These are phyloP conservation scores for Sphecodes monilicornis DNA, from an alignment of 2,888 invertebrate species.

Conservation along the genomic window DNA sequence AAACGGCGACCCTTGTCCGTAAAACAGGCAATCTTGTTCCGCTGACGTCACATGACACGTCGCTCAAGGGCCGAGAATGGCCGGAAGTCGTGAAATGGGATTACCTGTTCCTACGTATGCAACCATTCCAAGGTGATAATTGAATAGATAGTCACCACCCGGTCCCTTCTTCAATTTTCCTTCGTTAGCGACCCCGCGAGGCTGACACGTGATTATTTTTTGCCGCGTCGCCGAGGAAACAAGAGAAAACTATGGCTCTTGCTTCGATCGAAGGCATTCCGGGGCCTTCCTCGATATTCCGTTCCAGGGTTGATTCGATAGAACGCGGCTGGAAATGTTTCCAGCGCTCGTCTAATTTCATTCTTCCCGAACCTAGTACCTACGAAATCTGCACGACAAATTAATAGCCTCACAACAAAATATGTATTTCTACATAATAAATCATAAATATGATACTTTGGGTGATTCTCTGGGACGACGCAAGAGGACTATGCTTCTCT, in stretches of 20 bases:
- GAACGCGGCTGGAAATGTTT: constrained; percentile 2
- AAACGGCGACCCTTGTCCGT: constrained; percentile 67
- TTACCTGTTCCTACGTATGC: constrained; percentile 78
- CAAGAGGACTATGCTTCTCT: no score
- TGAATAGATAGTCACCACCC: constrained; percentile 82
- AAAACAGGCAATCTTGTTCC: constrained; percentile 70
- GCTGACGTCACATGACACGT: constrained; percentile 83
- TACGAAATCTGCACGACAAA: background rate
- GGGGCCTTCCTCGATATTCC: background rate
- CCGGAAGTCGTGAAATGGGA: constrained; percentile 84
- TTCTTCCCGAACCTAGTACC: background rate
- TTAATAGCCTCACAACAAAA: background rate
- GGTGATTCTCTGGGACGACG: no score
- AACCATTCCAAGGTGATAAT: constrained; percentile 81
- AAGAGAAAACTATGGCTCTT: constrained; percentile 21
- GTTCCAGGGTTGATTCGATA: background rate
- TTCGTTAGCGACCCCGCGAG: constrained; percentile 60
- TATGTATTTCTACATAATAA: background rate
- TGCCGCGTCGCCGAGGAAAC: constrained; percentile 6
- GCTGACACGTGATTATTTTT: background rate
- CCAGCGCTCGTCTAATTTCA: constrained; percentile 8
- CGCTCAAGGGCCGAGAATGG: constrained; percentile 83
- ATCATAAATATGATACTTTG: background rate
- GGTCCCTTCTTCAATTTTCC: constrained; percentile 71
- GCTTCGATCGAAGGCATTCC: background rate